Evolutionary conservation across 2,888 invertebrate genomes (phyloP).

Genomic region (Tetropium fuscum): DNA sequence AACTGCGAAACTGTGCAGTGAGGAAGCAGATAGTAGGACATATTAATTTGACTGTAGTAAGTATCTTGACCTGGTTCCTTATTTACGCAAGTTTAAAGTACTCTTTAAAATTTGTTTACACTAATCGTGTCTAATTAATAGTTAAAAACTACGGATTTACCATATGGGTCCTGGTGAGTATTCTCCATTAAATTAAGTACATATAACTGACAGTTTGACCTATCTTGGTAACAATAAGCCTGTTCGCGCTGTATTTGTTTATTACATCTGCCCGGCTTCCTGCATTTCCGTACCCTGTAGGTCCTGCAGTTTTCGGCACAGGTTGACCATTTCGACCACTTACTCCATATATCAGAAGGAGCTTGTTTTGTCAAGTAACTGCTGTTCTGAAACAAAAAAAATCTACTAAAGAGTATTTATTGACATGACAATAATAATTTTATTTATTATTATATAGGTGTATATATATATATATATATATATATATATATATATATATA

Average conservation of each 20-base stretch:
- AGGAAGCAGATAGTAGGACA: no score
- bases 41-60: no score
- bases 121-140: no score
- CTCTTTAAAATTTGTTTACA: no score
- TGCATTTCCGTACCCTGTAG: constrained; percentile 82
- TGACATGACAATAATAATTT: no score
- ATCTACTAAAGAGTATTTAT: no score
- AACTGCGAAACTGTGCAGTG: no score
- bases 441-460: no score
- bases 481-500: no score
- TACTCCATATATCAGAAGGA: constrained; percentile 70
- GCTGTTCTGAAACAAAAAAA: constrained; percentile 54
- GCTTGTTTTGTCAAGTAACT: constrained; percentile 54
- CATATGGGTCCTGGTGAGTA: constrained; percentile 38
- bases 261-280: constrained; percentile 79
- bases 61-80: no score
- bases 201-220: constrained; percentile 83
- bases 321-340: constrained; percentile 81
- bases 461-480: no score
- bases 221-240: constrained; percentile 87
- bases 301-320: constrained; percentile 87
- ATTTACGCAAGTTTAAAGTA: no score
- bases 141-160: constrained; percentile 18
- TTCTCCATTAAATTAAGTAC: constrained; percentile 64
- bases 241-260: constrained; percentile 83